Conservation (phyloP, 2,797 vertebrate species). For the Karalla daura region DNA sequence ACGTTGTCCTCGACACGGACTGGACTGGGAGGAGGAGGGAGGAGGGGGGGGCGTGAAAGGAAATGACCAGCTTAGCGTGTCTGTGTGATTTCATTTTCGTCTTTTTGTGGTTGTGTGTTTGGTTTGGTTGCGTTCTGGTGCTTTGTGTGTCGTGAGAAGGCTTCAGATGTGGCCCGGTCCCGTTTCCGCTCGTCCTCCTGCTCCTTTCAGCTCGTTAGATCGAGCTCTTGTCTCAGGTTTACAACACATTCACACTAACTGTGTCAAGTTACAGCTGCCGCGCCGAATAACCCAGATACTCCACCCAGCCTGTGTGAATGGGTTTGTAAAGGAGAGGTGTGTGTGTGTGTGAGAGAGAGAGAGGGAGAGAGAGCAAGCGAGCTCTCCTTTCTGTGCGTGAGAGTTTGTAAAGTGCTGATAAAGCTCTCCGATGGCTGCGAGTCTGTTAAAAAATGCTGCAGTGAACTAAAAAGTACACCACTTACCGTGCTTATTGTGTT, state of each 20-base stretch:
- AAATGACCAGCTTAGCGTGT: background rate
- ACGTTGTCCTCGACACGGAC: background rate
- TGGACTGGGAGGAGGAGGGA: background rate
- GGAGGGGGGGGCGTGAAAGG: background rate
- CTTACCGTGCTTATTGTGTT: constrained; percentile 38
- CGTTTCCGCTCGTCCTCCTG: constrained; percentile 33
- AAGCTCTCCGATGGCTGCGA: constrained; percentile 22
- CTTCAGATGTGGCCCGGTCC: constrained; percentile 41
- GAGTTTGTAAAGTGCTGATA: constrained; percentile 41
- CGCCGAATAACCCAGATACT: constrained; percentile 63
- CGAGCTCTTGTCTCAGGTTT: constrained; percentile 66
- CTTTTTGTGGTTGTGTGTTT: no score
- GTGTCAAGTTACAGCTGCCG: constrained; percentile 71
- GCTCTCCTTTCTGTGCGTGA: background rate
- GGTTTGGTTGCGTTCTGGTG: background rate
- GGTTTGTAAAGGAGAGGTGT: constrained; percentile 37
- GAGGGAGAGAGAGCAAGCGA: constrained; percentile 19
- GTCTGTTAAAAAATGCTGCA: constrained; percentile 33
- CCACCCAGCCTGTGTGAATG: constrained; percentile 64
- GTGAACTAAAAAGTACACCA: constrained; percentile 11
- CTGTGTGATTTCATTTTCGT: background rate
- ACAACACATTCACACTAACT: constrained; percentile 58
- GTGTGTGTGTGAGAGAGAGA: constrained; percentile 25
- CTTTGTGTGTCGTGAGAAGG: background rate
- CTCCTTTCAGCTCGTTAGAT: constrained; percentile 40